A percentile compares a stretch with the other conserved stretches of the same genome.
These are phyloP conservation scores for Myrmecophaga tridactyla DNA, from an alignment of 2,113 vertebrate genomes.

Conservation along the genomic window DNA sequence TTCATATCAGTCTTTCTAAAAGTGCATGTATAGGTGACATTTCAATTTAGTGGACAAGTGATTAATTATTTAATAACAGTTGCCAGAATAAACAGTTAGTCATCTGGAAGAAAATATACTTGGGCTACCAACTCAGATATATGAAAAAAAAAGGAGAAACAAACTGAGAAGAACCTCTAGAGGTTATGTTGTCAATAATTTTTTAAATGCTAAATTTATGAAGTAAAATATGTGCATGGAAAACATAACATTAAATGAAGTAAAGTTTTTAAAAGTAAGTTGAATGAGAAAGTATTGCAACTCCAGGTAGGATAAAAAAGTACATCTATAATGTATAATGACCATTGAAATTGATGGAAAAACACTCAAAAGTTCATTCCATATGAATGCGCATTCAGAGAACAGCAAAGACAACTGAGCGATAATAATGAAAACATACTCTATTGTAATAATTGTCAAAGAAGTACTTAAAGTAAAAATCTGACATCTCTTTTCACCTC, in stretches of 20 bases:
- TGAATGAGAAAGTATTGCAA: neutral
- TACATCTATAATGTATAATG: neutral
- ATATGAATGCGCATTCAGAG: neutral
- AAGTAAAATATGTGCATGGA: neutral
- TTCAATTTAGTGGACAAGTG: neutral
- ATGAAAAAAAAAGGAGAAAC: no score
- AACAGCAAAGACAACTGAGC: neutral
- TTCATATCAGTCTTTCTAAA: neutral
- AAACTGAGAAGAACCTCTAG: neutral
- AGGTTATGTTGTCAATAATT: neutral
- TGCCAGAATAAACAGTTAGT: neutral
- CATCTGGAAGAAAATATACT: neutral
- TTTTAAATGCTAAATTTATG: neutral
- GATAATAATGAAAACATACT: neutral
- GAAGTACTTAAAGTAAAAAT: neutral
- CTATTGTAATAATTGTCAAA: neutral
- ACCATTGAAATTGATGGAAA: neutral
- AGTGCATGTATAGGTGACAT: neutral
- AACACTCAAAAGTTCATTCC: neutral
- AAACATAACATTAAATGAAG: neutral
- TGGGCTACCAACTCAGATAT: neutral
- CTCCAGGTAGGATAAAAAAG: neutral
- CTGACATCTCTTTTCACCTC: neutral
- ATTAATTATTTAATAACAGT: constrained; percentile 13
- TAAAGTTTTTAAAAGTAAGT: neutral